Conservation (phyloP, 1,140 invertebrate genomes). For the Aphelenchoides fujianensis region DNA sequence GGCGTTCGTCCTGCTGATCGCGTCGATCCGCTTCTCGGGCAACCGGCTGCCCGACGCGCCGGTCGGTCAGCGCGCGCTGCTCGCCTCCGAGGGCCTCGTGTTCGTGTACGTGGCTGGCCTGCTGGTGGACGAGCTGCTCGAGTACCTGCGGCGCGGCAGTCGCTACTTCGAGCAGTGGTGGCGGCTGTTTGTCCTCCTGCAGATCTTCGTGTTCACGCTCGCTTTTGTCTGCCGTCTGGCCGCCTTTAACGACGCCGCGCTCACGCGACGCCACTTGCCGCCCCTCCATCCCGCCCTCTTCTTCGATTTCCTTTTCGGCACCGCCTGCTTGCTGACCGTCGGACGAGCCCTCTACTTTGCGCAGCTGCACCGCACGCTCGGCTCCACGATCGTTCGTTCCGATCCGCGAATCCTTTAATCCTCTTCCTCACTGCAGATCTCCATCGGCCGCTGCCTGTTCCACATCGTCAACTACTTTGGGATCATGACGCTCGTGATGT, state of each 20-base stretch:
- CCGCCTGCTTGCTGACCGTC: conserved; percentile 37
- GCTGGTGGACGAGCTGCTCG: conserved; percentile 22
- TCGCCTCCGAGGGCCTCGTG: conserved; percentile 27
- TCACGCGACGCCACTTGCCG: conserved; percentile 4
- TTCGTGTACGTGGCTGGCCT: conserved; percentile 38
- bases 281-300: conserved; percentile 23
- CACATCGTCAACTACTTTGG: conserved; percentile 41
- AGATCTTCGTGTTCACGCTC: conserved; percentile 26
- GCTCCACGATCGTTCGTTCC: conserved; percentile 43
- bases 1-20: conserved; percentile 24
- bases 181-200: conserved; percentile 36
- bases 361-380: conserved; percentile 41
- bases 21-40: conserved; percentile 9
- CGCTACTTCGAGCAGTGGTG: conserved; percentile 45
- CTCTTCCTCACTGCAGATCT: conserved; percentile 43
- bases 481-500: conserved; percentile 44
- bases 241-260: conserved; percentile 15
- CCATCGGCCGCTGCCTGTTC: conserved; percentile 44
- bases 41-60: conserved; percentile 16
- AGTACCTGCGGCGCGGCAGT: too few species aligned
- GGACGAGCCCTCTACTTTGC: conserved; percentile 40
- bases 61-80: background rate
- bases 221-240: conserved; percentile 17
- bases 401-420: conserved; percentile 1
- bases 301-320: conserved; percentile 44